Evolutionary conservation across 2,113 vertebrate species (phyloP).

Genomic region (Lamprologus sp.): DNA sequence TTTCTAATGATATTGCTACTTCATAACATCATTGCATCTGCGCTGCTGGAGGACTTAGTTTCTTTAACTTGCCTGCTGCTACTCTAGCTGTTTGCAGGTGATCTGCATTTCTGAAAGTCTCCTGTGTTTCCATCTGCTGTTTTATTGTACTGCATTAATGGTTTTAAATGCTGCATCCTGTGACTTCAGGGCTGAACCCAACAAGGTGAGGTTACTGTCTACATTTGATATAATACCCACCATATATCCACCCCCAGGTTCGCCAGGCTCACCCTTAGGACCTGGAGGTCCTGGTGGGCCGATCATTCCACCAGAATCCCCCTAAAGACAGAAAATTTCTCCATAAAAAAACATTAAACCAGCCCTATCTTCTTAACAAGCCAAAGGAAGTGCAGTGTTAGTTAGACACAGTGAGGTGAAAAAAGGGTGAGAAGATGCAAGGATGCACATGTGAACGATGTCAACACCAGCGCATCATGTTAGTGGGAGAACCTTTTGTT

Average conservation of each 20-base stretch:
- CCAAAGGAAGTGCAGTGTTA: not conserved
- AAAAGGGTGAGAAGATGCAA: not conserved
- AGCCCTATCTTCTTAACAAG: not conserved
- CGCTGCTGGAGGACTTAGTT: not conserved
- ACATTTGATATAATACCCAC: slow-evolving; percentile 21
- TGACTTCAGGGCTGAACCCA: not conserved
- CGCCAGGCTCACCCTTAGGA: slow-evolving; percentile 88
- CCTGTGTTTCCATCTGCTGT: not conserved
- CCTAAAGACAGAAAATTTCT: slow-evolving; percentile 66
- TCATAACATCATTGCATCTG: slow-evolving; percentile 9
- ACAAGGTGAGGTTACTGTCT: not conserved
- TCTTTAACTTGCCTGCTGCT: not conserved
- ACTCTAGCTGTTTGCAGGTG: not conserved
- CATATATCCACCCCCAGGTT: slow-evolving; percentile 69
- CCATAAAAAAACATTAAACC: not conserved
- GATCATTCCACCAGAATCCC: slow-evolving; percentile 76
- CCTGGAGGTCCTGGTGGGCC: slow-evolving; percentile 82
- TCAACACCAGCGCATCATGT: not conserved
- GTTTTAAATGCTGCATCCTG: not conserved
- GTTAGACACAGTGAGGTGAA: not conserved
- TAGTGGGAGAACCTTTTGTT: not conserved
- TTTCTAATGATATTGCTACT: slow-evolving; percentile 37
- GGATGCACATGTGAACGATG: not conserved
- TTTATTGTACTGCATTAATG: not conserved
- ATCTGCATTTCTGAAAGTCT: not conserved